Percentiles rank a stretch among this genome's conserved stretches.
Evolutionary conservation across 1,140 invertebrate genomes (phyloP).

Genomic region (Drosophila arawakana): DNA sequence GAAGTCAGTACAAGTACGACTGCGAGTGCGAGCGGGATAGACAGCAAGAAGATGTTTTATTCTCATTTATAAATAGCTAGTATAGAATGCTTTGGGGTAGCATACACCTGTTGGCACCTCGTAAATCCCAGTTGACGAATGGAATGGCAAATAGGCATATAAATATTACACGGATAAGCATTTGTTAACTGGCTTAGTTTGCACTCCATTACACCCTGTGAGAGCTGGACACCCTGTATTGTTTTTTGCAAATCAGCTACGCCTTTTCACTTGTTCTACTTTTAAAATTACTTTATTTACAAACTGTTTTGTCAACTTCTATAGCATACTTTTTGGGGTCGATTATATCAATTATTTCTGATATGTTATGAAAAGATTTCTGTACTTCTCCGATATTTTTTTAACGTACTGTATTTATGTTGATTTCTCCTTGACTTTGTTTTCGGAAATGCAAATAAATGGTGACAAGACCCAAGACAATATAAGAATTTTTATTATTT

Average conservation of each 20-base stretch:
- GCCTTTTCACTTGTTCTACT: too few relatives aligned
- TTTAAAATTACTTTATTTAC: too few relatives aligned
- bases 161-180: slow-evolving; percentile 1
- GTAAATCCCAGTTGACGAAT: slow-evolving; percentile 38
- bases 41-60: slow-evolving; percentile 1
- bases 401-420: neutral
- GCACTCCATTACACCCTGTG: neutral
- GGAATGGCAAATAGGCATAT: slow-evolving; percentile 7
- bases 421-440: slow-evolving; percentile 5
- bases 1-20: neutral
- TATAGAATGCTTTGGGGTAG: neutral
- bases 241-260: neutral
- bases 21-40: neutral
- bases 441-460: neutral
- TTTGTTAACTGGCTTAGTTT: slow-evolving; percentile 1
- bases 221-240: neutral
- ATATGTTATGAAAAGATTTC: neutral
- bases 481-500: neutral
- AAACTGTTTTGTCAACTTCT: neutral
- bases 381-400: too few relatives aligned
- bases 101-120: slow-evolving; percentile 24
- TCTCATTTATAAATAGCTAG: slow-evolving; percentile 8
- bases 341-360: neutral
- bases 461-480: neutral
- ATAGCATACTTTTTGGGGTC: slow-evolving; percentile 16